A percentile compares a stretch with the other conserved stretches of the same genome.
Evolutionary conservation across 2,797 vertebrate species (phyloP).

Genomic region (Lemur catta): DNA sequence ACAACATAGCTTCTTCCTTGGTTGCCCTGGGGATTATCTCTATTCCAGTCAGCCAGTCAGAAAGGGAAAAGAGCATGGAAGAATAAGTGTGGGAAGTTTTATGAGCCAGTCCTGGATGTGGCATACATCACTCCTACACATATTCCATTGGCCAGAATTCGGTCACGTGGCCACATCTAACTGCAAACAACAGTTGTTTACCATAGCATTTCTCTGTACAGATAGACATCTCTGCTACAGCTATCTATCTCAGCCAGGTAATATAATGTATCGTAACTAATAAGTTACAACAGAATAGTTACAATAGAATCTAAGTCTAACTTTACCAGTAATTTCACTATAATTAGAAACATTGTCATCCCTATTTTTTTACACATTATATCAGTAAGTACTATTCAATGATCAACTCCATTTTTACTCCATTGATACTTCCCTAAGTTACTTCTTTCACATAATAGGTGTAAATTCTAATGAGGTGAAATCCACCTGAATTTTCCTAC

Average conservation of each 20-base stretch:
- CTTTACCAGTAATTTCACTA: not conserved
- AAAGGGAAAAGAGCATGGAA: not conserved
- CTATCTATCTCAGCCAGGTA: not conserved
- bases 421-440: constrained; percentile 4
- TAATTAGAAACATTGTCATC: constrained; percentile 18
- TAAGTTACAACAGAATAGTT: not conserved
- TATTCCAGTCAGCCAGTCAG: not conserved
- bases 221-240: not conserved
- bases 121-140: not conserved
- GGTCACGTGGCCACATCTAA: not conserved
- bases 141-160: not conserved
- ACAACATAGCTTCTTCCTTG: not conserved
- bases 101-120: not conserved
- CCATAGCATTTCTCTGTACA: not conserved
- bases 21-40: not conserved
- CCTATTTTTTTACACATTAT: not conserved
- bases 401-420: not conserved
- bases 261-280: not conserved
- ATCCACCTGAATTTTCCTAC: not conserved
- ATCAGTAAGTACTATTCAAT: constrained; percentile 12
- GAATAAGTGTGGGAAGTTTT: not conserved
- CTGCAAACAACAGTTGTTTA: not conserved
- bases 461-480: not conserved
- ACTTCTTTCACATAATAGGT: not conserved
- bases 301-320: not conserved